Conservation (phyloP, 2,797 vertebrate species). For the Morelia viridis region DNA sequence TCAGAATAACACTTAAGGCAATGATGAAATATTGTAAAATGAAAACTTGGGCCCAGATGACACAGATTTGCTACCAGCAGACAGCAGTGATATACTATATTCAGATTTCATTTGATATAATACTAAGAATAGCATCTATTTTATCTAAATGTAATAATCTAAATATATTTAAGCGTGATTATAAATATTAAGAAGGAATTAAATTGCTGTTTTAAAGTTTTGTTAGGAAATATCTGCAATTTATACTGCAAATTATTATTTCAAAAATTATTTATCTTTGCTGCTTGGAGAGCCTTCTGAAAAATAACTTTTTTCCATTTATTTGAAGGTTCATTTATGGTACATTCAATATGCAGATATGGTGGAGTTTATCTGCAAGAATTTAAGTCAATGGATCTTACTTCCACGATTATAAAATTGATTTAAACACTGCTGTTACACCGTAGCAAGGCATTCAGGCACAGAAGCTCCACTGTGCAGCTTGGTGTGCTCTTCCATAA, state of each 20-base stretch:
- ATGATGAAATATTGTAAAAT: slow-evolving; percentile 60
- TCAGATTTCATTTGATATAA: neutral
- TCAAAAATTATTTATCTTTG: neutral
- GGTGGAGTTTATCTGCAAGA: neutral
- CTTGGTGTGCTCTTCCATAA: no score
- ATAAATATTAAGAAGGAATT: neutral
- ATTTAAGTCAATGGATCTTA: neutral
- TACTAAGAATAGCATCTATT: slow-evolving; percentile 40
- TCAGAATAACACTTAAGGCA: slow-evolving; percentile 58
- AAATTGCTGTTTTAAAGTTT: slow-evolving; percentile 20
- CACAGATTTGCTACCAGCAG: slow-evolving; percentile 33
- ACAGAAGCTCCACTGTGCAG: slow-evolving; percentile 11
- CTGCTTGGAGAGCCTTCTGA: neutral
- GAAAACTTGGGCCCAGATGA: slow-evolving; percentile 47
- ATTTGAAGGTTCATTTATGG: neutral
- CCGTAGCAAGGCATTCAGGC: slow-evolving; percentile 11
- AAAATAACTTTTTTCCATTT: neutral
- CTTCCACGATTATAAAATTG: neutral
- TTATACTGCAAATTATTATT: neutral
- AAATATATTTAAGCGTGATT: neutral
- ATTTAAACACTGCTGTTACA: neutral
- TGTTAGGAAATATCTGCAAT: neutral
- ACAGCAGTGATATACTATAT: slow-evolving; percentile 34
- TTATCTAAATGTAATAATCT: slow-evolving; percentile 30
- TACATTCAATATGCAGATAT: neutral